Conservation (phyloP, 2,113 vertebrate genomes). For the zebrafish (Danio rerio) region GRCz12tu NC_133184.1:10768001-10768500, state of each 20-base stretch:
- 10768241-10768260: slow-evolving; percentile 60
- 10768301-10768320: slow-evolving; percentile 64
- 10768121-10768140: slow-evolving; percentile 77
- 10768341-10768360: slow-evolving; percentile 49
- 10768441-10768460: slow-evolving; percentile 64
- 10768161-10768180: slow-evolving; percentile 78
- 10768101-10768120: slow-evolving; percentile 68
- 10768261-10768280: slow-evolving; percentile 63
- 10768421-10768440: slow-evolving; percentile 57
- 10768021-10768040: slow-evolving; percentile 61
- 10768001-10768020: slow-evolving; percentile 25
- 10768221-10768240: slow-evolving; percentile 67
- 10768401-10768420: slow-evolving; percentile 65
- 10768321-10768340: slow-evolving; percentile 45
- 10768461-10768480: slow-evolving; percentile 72
- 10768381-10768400: slow-evolving; percentile 53
- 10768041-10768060: slow-evolving; percentile 60
- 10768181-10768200: slow-evolving; percentile 62
- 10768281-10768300: slow-evolving; percentile 9
- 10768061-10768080: slow-evolving; percentile 69
- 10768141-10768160: slow-evolving; percentile 70
- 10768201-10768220: slow-evolving; percentile 69
- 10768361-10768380: slow-evolving; percentile 46
- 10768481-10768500: slow-evolving; percentile 58
- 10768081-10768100: slow-evolving; percentile 78